Base-by-base conservation (phyloP, 2,113 vertebrate species). In the Ivindomyrus marchei region DNA sequence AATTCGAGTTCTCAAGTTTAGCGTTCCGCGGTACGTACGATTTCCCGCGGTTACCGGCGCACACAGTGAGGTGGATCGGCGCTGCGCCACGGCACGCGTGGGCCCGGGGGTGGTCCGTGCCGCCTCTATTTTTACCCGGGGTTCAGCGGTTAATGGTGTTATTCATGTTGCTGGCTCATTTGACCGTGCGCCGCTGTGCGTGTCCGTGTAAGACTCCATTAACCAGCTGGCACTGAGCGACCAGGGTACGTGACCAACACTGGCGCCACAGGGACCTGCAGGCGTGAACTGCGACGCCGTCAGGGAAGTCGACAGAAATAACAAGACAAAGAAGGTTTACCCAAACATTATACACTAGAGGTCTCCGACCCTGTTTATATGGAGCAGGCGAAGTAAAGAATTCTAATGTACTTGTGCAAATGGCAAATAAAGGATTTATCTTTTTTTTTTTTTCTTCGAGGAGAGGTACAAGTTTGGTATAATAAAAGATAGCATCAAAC, bases 111-210 rank as follows among this genome's bases (percentile, higher is more conserved):
- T 92, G 91, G 84, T 91, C 92, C 88, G 62, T 80, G 62, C 45
- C 58, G 10, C 24, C 4, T 87, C 92, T 94, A 93, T 94, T 94
- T 93, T 92, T 91, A 91, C 88, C 13, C 19, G 36, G 85, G 88
- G 91, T 91, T 91, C 89, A 92, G 90, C 91, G 90, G 91, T 50
- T 92, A 92, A 91, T 93, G 83, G 88, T 92, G 93, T 92, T 91
- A 92, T 93, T 93, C 92, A 90, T 89, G 87, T 89, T 83, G 27
- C 91, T 62, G 92, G 88, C 90, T 91, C 62, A 53, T 93, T 93
- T 93, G 91, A 92, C 92, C 90, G 39, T 85, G 50, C 36, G 24
- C 53, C 80, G 36, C 42, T 46, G 24, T 62, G 87, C 15, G 15
- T 77, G 31, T 77, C 31, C 15, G 36, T 39, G 70, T 39, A 77